These are phyloP conservation scores for Galemys pyrenaicus DNA, from an alignment of 2,113 vertebrate species.

Conservation along the genomic window DNA sequence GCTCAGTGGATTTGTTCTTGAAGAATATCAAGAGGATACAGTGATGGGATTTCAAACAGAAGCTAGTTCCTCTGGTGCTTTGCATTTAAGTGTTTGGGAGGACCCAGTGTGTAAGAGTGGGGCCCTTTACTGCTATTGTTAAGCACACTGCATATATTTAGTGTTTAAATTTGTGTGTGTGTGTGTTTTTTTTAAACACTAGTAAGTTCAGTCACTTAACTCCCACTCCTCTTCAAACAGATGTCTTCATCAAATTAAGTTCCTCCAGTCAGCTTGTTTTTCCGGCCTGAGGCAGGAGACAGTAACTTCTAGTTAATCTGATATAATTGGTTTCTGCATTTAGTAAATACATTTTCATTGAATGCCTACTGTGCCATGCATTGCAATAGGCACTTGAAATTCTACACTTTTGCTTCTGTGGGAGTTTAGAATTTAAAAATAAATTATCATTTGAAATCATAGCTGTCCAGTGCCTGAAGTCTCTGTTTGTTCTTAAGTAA, in stretches of 20 bases:
- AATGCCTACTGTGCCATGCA: neutral
- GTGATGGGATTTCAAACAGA: neutral
- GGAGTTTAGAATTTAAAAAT: neutral
- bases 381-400: neutral
- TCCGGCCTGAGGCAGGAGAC: neutral
- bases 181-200: neutral
- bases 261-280: neutral
- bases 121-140: neutral
- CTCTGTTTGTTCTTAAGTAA: neutral
- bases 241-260: neutral
- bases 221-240: conserved; percentile 26
- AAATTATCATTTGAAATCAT: neutral
- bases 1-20: neutral
- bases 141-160: neutral
- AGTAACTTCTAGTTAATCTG: neutral
- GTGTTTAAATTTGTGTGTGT: conserved; percentile 43
- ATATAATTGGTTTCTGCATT: conserved; percentile 8
- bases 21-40: neutral
- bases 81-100: neutral
- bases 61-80: neutral
- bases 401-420: neutral
- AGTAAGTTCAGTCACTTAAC: conserved; percentile 20
- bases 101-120: neutral
- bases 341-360: neutral
- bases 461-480: neutral